Base-by-base conservation (phyloP, 2,113 vertebrate genomes). In the Puffinus mauretanicus region DNA sequence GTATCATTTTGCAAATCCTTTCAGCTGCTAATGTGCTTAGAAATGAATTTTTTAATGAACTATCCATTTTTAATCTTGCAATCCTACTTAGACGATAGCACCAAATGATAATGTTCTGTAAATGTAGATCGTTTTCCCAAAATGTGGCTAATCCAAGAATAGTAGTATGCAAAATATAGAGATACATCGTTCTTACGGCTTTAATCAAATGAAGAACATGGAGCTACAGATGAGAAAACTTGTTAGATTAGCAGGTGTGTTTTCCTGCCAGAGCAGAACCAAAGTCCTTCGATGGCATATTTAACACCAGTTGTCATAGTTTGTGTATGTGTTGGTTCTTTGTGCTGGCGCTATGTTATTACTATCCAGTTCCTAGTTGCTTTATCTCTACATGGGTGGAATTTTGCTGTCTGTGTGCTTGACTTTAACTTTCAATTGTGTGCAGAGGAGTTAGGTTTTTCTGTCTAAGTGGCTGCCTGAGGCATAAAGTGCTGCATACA, bases 1-100 rank as follows among this genome's bases (percentile, higher is more conserved):
- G 52, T 75, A 82, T 92, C n/a, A 52, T 91, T 91, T 83, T 79
- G 78, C 70, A 93, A 85, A 72, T 79, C 78, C 73, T 93, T 95
- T 94, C 91, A 86, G 84, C 73, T 82, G 88, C 58, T 93, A 47
- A 82, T 90, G 44, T 94, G 82, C 89, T 91, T 95, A 77, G 89
- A 88, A 95, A 91, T 85, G 22, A 93, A 30, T 77, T 95, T 88
- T 82, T 93, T 66, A 94, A 94, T 72, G 71, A 93, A 90, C 86
- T 94, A 69, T 92, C 91, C 47, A 11, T 90, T 94, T 94, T 87
- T 85, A 93, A 85, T 94, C 62, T 91, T 91, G 54, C 86, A 95
- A 2, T 85, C 83, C 81, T 95, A 24, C 6, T 17, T 73, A 72
- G 51, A 77, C 0, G 3, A 82, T 82, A 85, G 62, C 3, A 1